Evolutionary conservation across 2,888 invertebrate genomes (phyloP), one percentile per base, ranked within the genome.

Genomic region (Strigamia maritima): DNA sequence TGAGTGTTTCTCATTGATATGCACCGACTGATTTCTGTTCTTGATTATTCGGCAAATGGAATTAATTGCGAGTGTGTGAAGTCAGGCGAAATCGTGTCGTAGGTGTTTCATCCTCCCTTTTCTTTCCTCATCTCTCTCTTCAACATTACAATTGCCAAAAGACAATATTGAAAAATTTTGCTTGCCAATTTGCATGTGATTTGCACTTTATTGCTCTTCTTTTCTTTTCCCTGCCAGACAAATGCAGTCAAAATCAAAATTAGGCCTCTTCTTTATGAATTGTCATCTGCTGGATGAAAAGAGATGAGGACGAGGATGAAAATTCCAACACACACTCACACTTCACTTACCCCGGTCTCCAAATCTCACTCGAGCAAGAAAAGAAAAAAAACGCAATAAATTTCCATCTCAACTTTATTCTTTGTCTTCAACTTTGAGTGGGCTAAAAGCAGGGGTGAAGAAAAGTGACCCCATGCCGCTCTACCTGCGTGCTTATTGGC

Each of bases 151-250:
- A 49, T 49, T 49, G 49, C 49, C 49, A 76, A 76, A 38, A 77
- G 77, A 77, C 77, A 77, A 77, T 77, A 77, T 77, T 77, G 77
- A 77, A 77, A 77, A 49, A 49, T 76, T 76, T 35, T 7, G 74
- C 74, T 19, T 49, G 49, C 49, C 77, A 77, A 77, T 77, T 77
- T 49, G 77, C 77, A 77, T 77, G 24, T 77, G 77, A 77, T 77
- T 77, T 77, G 77, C 77, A 77, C 77, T 28, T 49, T 77, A 77
- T 77, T 77, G 35, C 74, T 31, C 35, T 35, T 74, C 49, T 49
- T 40, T 40, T 10, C 40, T 16, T 40, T 40, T 49, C 49, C 49
- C 49, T 49, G 49, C 49, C 49, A 49, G 49, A 49, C 49, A 49
- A 49, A 49, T 49, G 49, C 49, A 19, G 49, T 19, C 16, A 1